Evolutionary conservation across 2,113 vertebrate species (phyloP).

Genomic region (Mungos mungo): DNA sequence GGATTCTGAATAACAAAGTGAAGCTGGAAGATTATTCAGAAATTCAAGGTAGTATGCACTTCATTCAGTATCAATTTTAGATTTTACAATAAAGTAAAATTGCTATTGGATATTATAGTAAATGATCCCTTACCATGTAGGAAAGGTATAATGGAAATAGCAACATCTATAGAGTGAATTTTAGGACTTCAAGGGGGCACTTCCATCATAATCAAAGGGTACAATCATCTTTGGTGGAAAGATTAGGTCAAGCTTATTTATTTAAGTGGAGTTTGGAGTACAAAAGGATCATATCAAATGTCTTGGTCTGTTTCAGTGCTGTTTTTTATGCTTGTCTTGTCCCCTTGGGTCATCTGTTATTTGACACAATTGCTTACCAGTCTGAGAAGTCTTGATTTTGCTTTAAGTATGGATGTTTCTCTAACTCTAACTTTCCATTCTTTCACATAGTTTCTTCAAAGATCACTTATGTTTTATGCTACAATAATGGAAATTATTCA

Average conservation of each 20-base stretch:
- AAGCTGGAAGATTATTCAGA: background rate
- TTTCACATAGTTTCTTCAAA: background rate
- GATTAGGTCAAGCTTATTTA: background rate
- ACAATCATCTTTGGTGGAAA: background rate
- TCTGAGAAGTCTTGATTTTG: background rate
- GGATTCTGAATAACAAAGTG: background rate
- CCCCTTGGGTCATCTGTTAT: background rate
- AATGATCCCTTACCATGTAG: background rate
- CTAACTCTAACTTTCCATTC: background rate
- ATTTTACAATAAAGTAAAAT: background rate
- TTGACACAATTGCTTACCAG: background rate
- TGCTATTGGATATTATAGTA: background rate
- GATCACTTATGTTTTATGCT: background rate
- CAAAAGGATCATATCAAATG: background rate
- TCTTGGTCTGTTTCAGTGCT: background rate
- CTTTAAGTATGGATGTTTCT: background rate
- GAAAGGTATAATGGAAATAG: background rate
- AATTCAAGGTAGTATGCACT: background rate
- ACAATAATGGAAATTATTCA: background rate
- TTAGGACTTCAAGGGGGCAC: no score
- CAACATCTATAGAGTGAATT: background rate
- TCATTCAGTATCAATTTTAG: background rate
- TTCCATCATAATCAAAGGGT: background rate
- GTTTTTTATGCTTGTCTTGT: background rate
- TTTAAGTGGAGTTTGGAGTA: background rate